Base-by-base conservation (phyloP, 2,113 vertebrate species). In the Poeciliopsis retropinna region DNA sequence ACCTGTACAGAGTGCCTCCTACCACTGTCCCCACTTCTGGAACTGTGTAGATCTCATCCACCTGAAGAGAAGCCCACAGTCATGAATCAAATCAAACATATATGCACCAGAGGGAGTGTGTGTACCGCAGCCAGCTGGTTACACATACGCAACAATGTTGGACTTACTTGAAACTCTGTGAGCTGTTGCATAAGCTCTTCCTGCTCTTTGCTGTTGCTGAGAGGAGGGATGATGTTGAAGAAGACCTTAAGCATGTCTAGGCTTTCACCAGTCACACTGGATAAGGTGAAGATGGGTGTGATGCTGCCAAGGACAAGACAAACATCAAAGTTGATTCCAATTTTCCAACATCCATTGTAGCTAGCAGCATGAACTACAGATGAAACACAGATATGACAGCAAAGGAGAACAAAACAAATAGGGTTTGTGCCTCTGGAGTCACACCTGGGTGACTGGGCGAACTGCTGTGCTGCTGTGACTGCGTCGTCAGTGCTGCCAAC, bases 41-140 rank as follows among this genome's bases (percentile, higher is more conserved):
- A 66, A 99, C 98, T 0, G 97, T 97, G 85, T 99, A 99, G 92
- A 99, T 99, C 94, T 99, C 98, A 95, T 99, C 98, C 29, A 99
- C 96, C 98, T 99, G 90, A 34, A 89, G 22, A 14, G n/a, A 76
- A 73, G 12, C 70, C 73, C 31, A 19, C 12, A 11, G n/a, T 31
- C 63, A 11, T 79, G n/a, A 85, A 4, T 37, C 54, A 76, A 34
- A 61, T 80, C 27, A 30, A 25, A 69, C 30, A n/a, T 27, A 39
- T 4, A 41, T 31, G 25, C 7, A 27, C 34, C n/a, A 69, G 22
- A 19, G 60, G 3, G 17, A 47, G 15, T 37, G 39, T 31, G 27
- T 60, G 28, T 17, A 27, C 30, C 14, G n/a, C 9, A 41, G 30
- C 34, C 66, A 31, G 54, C 31, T 31, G 27, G 67, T 70, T 13